Base-by-base conservation (phyloP, 2,888 invertebrate species). In the Unio delphinus region DNA sequence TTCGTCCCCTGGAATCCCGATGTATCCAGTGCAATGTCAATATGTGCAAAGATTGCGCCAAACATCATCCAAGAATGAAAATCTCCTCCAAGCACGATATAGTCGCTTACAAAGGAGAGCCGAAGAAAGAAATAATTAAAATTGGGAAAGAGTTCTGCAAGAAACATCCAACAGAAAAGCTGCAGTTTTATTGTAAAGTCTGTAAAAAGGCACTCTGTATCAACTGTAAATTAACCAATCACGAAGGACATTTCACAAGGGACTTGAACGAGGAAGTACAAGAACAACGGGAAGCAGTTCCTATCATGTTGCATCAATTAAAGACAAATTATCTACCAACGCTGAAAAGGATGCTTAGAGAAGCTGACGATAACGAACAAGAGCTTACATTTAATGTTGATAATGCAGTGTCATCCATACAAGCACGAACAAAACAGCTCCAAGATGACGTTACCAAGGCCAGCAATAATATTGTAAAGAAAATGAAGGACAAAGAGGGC, bases 201-300 rank as follows among this genome's bases (percentile, higher is more conserved):
- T 77, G 77, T 61, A 61, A 68, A 26, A 45, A 61, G 26, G 74
- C 77, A 8, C 61, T 77, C 18, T 77, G 77, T 64, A 75, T 69
- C 4, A 73, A 73, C 57, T 77, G 77, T 61, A 77, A 77, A 63
- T 67, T 77, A 54, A 77, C 77, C 7, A 77, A 77, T 62, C 77
- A 77, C 57, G 77, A 77, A 64, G 77, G 77, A 0, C 77, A 77
- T 54, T 73, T 71, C 54, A 77, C 77, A 1, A 64, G 68, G n/a
- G 77, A 77, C 57, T 59, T 77, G 17, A 67, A 64, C 26, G 74
- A 71, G 56, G 77, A 77, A 63, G 73, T 77, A 23, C 59, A 64
- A 55, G 77, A 77, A 23, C 77, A 77, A 30, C 57, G 77, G 58
- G 71, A 74, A 5, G 61, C 65, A 2, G 56, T 77, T 30, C 77